A percentile compares a stretch with the other conserved stretches of the same genome.
These are phyloP conservation scores for Rhinogobio ventralis DNA, from an alignment of 2,797 vertebrate species.

Conservation along the genomic window DNA sequence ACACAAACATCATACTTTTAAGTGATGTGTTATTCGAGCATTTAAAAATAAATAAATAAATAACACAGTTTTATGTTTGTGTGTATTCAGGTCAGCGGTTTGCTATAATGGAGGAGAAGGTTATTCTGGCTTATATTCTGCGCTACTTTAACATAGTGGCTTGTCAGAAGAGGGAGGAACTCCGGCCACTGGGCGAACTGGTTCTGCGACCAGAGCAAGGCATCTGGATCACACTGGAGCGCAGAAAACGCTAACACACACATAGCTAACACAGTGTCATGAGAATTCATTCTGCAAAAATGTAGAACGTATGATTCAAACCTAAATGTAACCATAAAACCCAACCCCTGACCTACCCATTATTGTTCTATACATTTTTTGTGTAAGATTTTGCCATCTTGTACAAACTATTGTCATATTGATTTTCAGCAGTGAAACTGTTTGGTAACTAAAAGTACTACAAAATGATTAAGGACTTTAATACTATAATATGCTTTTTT, in stretches of 20 bases:
- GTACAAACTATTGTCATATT: not conserved
- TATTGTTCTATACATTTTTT: not conserved
- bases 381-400: not conserved
- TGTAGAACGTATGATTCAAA: not conserved
- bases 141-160: slow-evolving; percentile 85
- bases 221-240: slow-evolving; percentile 88
- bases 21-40: slow-evolving; percentile 4
- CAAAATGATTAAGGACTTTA: not conserved
- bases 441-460: not conserved
- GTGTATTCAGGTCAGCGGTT: slow-evolving; percentile 88
- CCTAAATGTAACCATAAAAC: not conserved
- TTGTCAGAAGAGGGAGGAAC: slow-evolving; percentile 83
- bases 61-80: slow-evolving; percentile 12
- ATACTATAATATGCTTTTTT: not conserved
- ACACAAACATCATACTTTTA: not conserved
- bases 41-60: not conserved
- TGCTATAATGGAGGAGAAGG: slow-evolving; percentile 93
- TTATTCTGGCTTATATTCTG: slow-evolving; percentile 84
- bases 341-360: too few species aligned
- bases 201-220: slow-evolving; percentile 89
- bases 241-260: slow-evolving; percentile 38
- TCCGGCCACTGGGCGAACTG: slow-evolving; percentile 83
- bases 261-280: not conserved
- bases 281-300: not conserved
- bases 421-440: not conserved